These are phyloP conservation scores for Gnathonemus longibarbis DNA, from an alignment of 2,113 vertebrate genomes.

Conservation along the genomic window DNA sequence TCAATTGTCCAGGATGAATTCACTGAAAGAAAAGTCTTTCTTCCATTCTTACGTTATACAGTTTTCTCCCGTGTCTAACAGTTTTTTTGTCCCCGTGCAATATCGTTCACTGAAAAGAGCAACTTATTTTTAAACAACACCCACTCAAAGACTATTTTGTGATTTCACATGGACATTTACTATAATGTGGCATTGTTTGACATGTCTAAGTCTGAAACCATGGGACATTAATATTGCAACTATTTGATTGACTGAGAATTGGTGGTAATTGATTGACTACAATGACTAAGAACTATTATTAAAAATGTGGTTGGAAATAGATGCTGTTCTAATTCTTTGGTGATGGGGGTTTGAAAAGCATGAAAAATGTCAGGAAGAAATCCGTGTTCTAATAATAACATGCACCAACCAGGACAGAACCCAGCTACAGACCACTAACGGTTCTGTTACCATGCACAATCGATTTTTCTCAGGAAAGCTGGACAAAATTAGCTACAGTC, in stretches of 20 bases:
- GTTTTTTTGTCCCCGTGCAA: neutral
- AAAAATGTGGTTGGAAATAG: constrained; percentile 6
- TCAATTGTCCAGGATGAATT: neutral
- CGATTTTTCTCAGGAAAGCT: constrained; percentile 1
- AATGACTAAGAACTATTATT: neutral
- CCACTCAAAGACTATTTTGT: neutral
- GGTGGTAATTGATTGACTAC: neutral
- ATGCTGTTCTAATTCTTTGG: neutral
- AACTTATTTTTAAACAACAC: neutral
- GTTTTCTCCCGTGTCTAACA: neutral
- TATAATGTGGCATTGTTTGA: neutral
- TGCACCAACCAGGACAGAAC: neutral
- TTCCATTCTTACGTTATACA: neutral
- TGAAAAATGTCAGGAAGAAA: constrained; percentile 4
- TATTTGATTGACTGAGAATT: neutral
- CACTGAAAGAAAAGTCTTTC: neutral
- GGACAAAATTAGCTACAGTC: neutral
- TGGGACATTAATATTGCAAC: neutral
- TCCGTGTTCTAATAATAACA: neutral
- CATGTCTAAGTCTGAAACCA: neutral
- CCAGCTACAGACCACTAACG: neutral
- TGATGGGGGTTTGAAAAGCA: neutral
- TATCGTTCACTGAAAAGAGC: neutral
- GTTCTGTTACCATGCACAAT: neutral
- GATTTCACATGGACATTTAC: neutral